Evolutionary conservation across 2,113 vertebrate species (phyloP).

Genomic region (Phalacrocorax brasilianus): DNA sequence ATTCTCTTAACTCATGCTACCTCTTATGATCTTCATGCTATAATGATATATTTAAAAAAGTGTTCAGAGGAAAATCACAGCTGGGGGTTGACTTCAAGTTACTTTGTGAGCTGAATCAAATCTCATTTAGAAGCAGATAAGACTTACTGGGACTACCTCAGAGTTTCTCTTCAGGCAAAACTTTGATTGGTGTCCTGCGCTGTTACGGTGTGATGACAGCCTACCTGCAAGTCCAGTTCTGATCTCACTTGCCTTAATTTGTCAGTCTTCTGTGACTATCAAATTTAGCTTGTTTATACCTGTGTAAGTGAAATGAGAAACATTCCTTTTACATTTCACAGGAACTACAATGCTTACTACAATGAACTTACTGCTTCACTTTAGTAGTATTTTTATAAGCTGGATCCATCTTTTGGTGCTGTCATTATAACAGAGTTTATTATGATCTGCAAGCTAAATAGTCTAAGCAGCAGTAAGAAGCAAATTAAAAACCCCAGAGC

Average conservation of each 20-base stretch:
- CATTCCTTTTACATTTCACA: not conserved
- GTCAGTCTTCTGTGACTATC: not conserved
- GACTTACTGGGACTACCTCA: not conserved
- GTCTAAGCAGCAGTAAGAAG: constrained; percentile 54
- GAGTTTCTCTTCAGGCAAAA: constrained; percentile 21
- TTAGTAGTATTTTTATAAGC: constrained; percentile 22
- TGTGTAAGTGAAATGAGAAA: not conserved
- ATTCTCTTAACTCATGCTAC: not conserved
- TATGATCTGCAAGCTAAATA: constrained; percentile 62
- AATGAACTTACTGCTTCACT: constrained; percentile 11
- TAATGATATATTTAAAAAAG: not conserved
- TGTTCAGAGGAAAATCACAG: constrained; percentile 16
- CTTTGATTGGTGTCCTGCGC: constrained; percentile 3
- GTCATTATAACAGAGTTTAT: constrained; percentile 47
- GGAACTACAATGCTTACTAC: not conserved
- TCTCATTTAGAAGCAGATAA: constrained; percentile 23
- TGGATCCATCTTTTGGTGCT: constrained; percentile 41
- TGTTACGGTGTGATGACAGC: not conserved
- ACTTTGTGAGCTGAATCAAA: not conserved
- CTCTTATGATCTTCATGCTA: constrained; percentile 8
- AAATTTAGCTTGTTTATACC: not conserved
- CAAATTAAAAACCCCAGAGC: constrained; percentile 63
- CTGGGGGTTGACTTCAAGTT: constrained; percentile 21
- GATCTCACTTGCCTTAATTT: not conserved
- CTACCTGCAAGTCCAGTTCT: not conserved